Base-by-base conservation (phyloP, 2,797 vertebrate species). In the Myotis daubentonii region DNA sequence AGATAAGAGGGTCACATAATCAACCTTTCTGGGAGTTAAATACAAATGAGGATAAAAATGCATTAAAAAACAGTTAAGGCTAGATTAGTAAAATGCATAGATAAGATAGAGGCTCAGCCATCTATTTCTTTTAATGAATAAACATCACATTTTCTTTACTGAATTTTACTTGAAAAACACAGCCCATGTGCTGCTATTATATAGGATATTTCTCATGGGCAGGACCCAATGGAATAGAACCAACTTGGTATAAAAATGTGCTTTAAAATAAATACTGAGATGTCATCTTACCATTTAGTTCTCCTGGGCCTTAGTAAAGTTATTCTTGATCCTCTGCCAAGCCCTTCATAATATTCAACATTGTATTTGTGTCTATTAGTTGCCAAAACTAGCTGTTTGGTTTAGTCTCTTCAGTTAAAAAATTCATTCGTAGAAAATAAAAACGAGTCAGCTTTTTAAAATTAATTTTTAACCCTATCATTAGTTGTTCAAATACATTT, bases 261-360 rank as follows among this genome's bases (percentile, higher is more conserved):
- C 12, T 83, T 89, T 84, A 25, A n/a, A 38, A 38, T 82, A 57
- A 82, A 72, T 55, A 66, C 38, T 44, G 15, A 65, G 47, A 72
- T 15, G 23, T 1, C 44, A 3, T 53, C 82, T 70, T 95, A 30
- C 66, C 55, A 84, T 74, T 53, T 22, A 30, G 15, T 89, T 72
- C 68, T 94, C 36, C 6, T 2, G 38, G 55, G 70, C 23, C 10
- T 47, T n/a, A 7, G 13, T 72, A 15, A 91, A 91, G 49, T 95
- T 96, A 93, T 89, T 94, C 16, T 93, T 95, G 89, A 85, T 81
- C 44, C 30, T 75, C 28, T 91, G 89, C 89, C 68, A 97, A 94
- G 55, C 10, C 5, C 44, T 94, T 89, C 36, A 83, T 55, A 85
- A 15, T 78, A 82, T 36, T 89, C 71, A 38, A 75, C 3, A 44